A percentile compares a stretch with the other conserved stretches of the same genome.
phyloP scores from a whole-genome alignment of 2,888 invertebrate species.

The Microplitis deprimator region DNA sequence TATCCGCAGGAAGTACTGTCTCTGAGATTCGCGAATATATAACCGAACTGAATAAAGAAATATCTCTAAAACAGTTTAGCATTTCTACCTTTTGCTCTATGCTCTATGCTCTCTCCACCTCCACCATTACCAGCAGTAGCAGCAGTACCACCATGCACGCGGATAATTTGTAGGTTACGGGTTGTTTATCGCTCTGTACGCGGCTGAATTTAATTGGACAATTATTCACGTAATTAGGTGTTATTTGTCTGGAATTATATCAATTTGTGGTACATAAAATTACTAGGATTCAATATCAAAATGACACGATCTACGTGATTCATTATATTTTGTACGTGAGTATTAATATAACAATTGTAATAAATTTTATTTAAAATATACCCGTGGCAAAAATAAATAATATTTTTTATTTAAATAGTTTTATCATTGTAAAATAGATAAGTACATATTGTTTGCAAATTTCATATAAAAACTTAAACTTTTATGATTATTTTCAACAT shows the following conservation, averaged over 20 bases:
- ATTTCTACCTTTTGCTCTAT: background rate
- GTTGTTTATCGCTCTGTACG: slow-evolving; percentile 32
- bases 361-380: slow-evolving; percentile 4
- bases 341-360: slow-evolving; percentile 3
- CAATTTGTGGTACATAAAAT: slow-evolving; percentile 33
- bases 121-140: background rate
- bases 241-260: slow-evolving; percentile 32
- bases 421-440: background rate
- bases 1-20: slow-evolving; percentile 1
- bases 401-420: background rate
- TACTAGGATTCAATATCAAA: slow-evolving; percentile 17
- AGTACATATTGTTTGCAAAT: background rate
- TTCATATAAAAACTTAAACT: background rate
- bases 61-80: background rate
- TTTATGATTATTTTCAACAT: background rate
- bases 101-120: background rate
- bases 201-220: slow-evolving; percentile 38
- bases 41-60: background rate
- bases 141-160: slow-evolving; percentile 9
- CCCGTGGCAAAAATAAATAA: background rate
- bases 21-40: background rate
- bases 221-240: slow-evolving; percentile 38
- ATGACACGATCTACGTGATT: slow-evolving; percentile 6
- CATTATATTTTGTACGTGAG: background rate
- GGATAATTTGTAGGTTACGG: slow-evolving; percentile 20